Conservation (phyloP, 1,140 invertebrate species). For the Ceratosolen solmsi region DNA sequence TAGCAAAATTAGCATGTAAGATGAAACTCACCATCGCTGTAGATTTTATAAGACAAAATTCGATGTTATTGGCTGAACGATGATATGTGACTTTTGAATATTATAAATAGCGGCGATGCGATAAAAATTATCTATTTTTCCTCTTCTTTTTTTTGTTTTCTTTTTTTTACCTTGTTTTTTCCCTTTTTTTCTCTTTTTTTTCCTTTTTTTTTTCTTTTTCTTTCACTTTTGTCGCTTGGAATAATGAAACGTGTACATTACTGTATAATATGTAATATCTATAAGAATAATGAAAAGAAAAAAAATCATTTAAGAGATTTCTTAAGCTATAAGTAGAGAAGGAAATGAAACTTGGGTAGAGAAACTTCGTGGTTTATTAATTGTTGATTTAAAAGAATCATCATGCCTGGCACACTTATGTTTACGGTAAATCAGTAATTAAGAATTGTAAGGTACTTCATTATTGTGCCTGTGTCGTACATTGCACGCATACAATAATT, state of each 20-base stretch:
- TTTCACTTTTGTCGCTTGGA: conserved; percentile 38
- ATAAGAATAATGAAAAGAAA: conserved; percentile 40
- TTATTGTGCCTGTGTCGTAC: conserved; percentile 16
- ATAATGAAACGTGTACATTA: conserved; percentile 58
- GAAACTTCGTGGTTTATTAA: conserved; percentile 39
- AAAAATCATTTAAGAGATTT: conserved; percentile 45
- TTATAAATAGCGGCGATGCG: conserved; percentile 15
- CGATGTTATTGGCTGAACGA: conserved; percentile 38
- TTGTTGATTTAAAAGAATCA: conserved; percentile 35
- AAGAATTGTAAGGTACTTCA: conserved; percentile 49
- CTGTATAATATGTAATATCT: conserved; percentile 53
- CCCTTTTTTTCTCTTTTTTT: too few relatives aligned
- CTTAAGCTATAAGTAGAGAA: conserved; percentile 34
- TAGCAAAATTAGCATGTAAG: conserved; percentile 57
- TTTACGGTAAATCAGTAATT: conserved; percentile 50
- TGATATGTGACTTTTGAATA: conserved; percentile 33
- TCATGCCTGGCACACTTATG: conserved; percentile 26
- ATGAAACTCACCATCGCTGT: conserved; percentile 36
- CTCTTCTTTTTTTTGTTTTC: too few relatives aligned
- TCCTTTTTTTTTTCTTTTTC: too few relatives aligned
- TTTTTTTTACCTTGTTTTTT: too few relatives aligned
- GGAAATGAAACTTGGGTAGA: conserved; percentile 40
- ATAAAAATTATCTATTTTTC: conserved; percentile 27
- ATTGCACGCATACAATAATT: conserved; percentile 42
- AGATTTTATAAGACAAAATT: conserved; percentile 43